Conservation (phyloP, 2,888 invertebrate genomes). For the Mythimna pallens region DNA sequence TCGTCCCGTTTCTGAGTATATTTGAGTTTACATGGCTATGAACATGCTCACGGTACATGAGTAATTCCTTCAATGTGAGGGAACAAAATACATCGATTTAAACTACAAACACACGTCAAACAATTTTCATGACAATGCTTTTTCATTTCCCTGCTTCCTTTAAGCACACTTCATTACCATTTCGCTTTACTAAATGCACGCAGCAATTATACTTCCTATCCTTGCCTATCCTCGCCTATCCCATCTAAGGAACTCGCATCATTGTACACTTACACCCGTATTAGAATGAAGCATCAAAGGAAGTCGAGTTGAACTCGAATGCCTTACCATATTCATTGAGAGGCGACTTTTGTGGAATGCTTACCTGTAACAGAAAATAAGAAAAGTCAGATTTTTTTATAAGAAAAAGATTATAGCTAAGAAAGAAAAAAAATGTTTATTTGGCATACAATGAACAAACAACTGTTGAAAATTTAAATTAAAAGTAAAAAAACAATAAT, state of each 20-base stretch:
- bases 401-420: background rate
- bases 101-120: background rate
- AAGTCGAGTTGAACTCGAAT: slow-evolving; percentile 48
- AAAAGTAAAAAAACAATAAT: too few relatives aligned
- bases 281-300: slow-evolving; percentile 60
- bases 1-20: too few relatives aligned
- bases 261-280: slow-evolving; percentile 54
- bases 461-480: too few relatives aligned
- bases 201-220: slow-evolving; percentile 35
- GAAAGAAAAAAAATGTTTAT: too few relatives aligned
- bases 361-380: slow-evolving; percentile 51
- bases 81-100: background rate
- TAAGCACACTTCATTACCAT: slow-evolving; percentile 29
- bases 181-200: slow-evolving; percentile 39
- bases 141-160: slow-evolving; percentile 7
- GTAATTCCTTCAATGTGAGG: too few relatives aligned
- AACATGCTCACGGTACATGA: too few relatives aligned
- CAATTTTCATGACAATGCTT: slow-evolving; percentile 7
- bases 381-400: slow-evolving; percentile 23
- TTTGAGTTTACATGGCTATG: too few relatives aligned
- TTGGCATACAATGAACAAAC: too few relatives aligned
- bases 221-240: slow-evolving; percentile 21
- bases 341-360: slow-evolving; percentile 21
- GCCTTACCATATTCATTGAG: slow-evolving; percentile 40
- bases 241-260: slow-evolving; percentile 53